These are phyloP conservation scores for Morpho deidamia DNA, from an alignment of 2,888 invertebrate genomes.

Conservation along the genomic window DNA sequence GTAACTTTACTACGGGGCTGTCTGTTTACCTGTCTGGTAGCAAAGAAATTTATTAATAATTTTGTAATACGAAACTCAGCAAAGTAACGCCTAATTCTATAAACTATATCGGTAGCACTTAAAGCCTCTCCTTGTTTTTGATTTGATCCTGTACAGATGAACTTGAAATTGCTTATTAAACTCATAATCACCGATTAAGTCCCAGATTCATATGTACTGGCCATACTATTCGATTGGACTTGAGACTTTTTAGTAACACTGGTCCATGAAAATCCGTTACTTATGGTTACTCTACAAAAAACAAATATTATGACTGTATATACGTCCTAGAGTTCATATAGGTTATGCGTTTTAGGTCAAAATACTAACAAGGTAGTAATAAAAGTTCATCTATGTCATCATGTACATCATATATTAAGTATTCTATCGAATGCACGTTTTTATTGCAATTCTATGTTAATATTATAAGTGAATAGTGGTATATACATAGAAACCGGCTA, in stretches of 20 bases:
- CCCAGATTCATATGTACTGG: too few relatives aligned
- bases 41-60: too few relatives aligned
- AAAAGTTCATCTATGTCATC: conserved; percentile 13
- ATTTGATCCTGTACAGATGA: too few relatives aligned
- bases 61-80: too few relatives aligned
- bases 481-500: not conserved
- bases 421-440: conserved; percentile 11
- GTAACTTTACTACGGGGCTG: too few relatives aligned
- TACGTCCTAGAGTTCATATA: conserved; percentile 9
- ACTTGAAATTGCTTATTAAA: too few relatives aligned
- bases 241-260: not conserved
- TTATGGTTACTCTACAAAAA: not conserved
- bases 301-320: conserved; percentile 12
- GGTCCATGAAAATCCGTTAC: not conserved
- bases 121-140: too few relatives aligned
- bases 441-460: conserved; percentile 20
- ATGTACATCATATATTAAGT: conserved; percentile 9
- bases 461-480: not conserved
- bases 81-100: too few relatives aligned
- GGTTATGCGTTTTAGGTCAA: conserved; percentile 18
- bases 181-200: too few relatives aligned
- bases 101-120: too few relatives aligned
- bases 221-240: too few relatives aligned
- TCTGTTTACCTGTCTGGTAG: too few relatives aligned
- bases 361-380: conserved; percentile 13